These are phyloP conservation scores for Phocoena sinus DNA, from an alignment of 2,113 vertebrate species.

Conservation along the genomic window DNA sequence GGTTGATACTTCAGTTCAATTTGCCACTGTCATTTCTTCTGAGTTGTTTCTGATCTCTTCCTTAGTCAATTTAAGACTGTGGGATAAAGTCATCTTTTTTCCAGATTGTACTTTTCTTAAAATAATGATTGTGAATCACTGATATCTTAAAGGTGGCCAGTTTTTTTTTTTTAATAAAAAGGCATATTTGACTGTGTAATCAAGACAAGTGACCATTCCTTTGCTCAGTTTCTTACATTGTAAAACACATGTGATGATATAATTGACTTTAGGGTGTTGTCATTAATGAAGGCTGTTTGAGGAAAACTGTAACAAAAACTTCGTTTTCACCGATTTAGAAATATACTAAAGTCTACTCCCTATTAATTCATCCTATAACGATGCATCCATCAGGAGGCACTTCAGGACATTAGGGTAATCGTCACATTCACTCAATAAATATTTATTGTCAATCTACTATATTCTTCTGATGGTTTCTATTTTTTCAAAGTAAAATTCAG, in stretches of 20 bases:
- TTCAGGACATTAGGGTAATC: not conserved
- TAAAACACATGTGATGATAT: not conserved
- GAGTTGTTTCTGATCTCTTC: not conserved
- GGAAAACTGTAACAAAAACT: not conserved
- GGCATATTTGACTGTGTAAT: not conserved
- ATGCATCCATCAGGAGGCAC: not conserved
- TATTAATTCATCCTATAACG: not conserved
- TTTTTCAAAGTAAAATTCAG: not conserved
- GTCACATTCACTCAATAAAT: not conserved
- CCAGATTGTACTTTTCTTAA: not conserved
- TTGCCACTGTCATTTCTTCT: not conserved
- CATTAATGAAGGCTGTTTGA: not conserved
- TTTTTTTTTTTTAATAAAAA: not conserved
- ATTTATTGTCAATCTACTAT: not conserved
- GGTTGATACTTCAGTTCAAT: not conserved
- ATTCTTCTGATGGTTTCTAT: not conserved
- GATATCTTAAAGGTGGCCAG: not conserved
- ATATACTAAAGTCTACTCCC: not conserved
- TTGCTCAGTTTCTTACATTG: not conserved
- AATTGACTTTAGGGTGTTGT: not conserved
- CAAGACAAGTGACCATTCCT: not conserved
- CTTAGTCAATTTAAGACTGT: not conserved
- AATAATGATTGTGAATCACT: not conserved
- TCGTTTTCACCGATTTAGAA: not conserved
- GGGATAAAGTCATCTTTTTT: not conserved